phyloP scores from a whole-genome alignment of 2,888 invertebrate species.

The Rhopalosiphum nymphaeae region DNA sequence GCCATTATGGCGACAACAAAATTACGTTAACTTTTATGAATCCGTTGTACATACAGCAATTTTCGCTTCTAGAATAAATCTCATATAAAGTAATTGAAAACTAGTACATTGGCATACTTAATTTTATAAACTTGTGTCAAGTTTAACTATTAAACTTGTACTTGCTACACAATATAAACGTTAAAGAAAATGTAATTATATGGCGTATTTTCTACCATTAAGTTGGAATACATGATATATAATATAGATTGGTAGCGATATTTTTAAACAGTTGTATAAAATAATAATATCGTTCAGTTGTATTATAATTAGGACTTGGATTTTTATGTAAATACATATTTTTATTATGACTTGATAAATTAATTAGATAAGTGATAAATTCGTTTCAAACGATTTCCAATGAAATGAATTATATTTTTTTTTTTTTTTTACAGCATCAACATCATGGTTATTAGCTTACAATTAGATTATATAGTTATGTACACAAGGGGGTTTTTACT shows the following conservation, averaged over 20 bases:
- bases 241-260: not conserved
- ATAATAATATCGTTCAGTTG: not conserved
- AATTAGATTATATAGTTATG: no score
- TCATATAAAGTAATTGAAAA: conserved; percentile 26
- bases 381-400: no score
- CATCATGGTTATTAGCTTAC: no score
- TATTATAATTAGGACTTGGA: not conserved
- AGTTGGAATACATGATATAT: not conserved
- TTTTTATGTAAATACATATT: no score
- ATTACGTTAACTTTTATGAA: not conserved
- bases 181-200: not conserved
- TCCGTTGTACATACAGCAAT: not conserved
- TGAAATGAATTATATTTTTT: no score
- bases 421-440: no score
- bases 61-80: not conserved
- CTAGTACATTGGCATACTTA: not conserved
- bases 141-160: not conserved
- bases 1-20: conserved; percentile 40
- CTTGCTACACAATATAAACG: not conserved
- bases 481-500: no score
- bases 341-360: no score
- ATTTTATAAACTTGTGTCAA: not conserved
- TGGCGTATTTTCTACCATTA: not conserved
- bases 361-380: no score
- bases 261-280: not conserved